phyloP scores from a whole-genome alignment of 2,888 invertebrate species.

The Drosophila leonis region DNA sequence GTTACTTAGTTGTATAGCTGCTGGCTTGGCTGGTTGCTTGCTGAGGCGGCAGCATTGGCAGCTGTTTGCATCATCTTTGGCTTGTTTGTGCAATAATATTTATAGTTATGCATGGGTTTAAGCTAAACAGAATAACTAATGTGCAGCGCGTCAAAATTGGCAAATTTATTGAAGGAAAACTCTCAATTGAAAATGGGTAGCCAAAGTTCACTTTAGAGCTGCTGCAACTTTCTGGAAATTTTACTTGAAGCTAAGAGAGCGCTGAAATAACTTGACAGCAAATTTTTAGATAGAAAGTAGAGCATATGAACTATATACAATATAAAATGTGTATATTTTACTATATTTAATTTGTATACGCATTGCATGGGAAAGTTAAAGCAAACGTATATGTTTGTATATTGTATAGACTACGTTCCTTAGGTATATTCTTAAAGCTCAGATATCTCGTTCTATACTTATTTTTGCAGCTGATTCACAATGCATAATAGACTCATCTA shows the following conservation, averaged over 20 bases:
- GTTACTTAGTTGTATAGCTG: slow-evolving; percentile 68
- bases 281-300: too few relatives aligned
- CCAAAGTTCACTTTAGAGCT: neutral
- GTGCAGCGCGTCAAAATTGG: slow-evolving; percentile 23
- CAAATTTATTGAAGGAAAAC: slow-evolving; percentile 3
- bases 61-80: slow-evolving; percentile 30
- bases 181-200: neutral
- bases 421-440: neutral
- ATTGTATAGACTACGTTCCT: neutral
- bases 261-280: neutral
- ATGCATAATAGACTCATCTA: neutral
- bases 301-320: neutral
- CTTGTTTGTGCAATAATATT: slow-evolving; percentile 58
- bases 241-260: neutral
- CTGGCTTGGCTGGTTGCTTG: neutral
- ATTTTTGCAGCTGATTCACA: neutral
- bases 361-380: too few relatives aligned
- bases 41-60: slow-evolving; percentile 7
- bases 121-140: slow-evolving; percentile 22
- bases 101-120: slow-evolving; percentile 10
- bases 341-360: neutral
- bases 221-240: neutral
- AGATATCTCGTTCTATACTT: neutral
- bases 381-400: neutral
- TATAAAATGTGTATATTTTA: neutral